Percentiles rank a stretch among this genome's conserved stretches.
phyloP scores from a whole-genome alignment of 2,797 vertebrate genomes.

The Cryptoblepharus egeriae region DNA sequence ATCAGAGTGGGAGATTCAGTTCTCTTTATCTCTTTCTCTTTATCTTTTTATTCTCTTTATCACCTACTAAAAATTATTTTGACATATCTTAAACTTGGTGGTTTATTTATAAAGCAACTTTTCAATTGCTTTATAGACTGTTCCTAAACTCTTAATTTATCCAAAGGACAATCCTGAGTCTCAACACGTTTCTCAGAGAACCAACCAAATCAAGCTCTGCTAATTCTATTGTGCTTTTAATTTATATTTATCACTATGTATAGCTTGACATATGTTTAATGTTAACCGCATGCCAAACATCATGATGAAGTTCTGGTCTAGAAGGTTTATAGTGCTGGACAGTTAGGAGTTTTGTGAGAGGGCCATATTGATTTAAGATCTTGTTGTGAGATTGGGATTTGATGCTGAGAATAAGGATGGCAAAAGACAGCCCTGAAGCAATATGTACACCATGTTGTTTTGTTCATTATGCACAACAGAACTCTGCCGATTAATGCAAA shows the following conservation, averaged over 20 bases:
- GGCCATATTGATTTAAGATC: no score
- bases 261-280: background rate
- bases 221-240: background rate
- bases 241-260: background rate
- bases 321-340: no score
- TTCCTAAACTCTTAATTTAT: background rate
- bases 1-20: conserved; percentile 4
- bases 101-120: background rate
- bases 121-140: background rate
- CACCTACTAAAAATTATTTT: background rate
- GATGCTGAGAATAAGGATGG: no score
- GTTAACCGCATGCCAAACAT: background rate
- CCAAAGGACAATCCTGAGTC: background rate
- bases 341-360: no score
- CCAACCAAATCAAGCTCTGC: background rate
- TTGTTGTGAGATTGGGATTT: no score
- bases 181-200: background rate
- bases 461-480: background rate
- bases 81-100: background rate
- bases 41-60: no score
- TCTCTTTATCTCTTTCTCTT: background rate
- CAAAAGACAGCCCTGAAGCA: no score
- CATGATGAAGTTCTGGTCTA: no score
- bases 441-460: no score
- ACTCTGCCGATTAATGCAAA: background rate